A percentile compares a stretch with the other conserved stretches of the same genome.
These are phyloP conservation scores for Tretioscincus oriximinensis DNA, from an alignment of 2,113 vertebrate genomes.

Conservation along the genomic window DNA sequence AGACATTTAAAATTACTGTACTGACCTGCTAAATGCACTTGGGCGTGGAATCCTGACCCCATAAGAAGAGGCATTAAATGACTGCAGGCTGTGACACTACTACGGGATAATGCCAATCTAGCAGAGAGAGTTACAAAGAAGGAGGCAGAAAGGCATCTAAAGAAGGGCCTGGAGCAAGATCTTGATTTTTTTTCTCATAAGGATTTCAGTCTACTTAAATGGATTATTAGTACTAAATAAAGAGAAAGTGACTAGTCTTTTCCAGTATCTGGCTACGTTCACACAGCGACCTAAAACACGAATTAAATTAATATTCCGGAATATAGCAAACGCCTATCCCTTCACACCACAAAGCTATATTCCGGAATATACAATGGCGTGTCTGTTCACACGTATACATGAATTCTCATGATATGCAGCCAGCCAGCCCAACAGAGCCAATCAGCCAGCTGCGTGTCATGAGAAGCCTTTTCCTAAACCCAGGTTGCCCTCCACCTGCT, in stretches of 20 bases:
- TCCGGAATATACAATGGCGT: too few species aligned
- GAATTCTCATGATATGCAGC: too few species aligned
- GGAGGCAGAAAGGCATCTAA: not conserved
- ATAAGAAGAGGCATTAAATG: constrained; percentile 85
- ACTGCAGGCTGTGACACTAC: constrained; percentile 85
- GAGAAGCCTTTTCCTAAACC: too few species aligned
- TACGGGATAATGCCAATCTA: constrained; percentile 75
- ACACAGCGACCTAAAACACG: too few species aligned
- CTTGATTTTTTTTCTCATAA: not conserved
- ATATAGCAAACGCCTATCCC: too few species aligned
- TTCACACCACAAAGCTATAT: too few species aligned
- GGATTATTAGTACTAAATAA: not conserved
- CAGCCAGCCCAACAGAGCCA: too few species aligned
- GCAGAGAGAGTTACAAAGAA: constrained; percentile 9
- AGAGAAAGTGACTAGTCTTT: constrained; percentile 9
- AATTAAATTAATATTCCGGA: too few species aligned
- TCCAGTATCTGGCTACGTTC: too few species aligned
- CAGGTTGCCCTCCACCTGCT: too few species aligned
- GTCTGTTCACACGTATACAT: too few species aligned
- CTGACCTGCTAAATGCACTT: constrained; percentile 88
- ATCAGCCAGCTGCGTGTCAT: too few species aligned
- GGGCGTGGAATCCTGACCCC: constrained; percentile 85
- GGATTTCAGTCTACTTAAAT: not conserved
- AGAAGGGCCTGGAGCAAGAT: constrained; percentile 36
- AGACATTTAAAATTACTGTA: constrained; percentile 98